These are phyloP conservation scores for Spisula subtruncata DNA, from an alignment of 2,888 invertebrate species.

Conservation along the genomic window DNA sequence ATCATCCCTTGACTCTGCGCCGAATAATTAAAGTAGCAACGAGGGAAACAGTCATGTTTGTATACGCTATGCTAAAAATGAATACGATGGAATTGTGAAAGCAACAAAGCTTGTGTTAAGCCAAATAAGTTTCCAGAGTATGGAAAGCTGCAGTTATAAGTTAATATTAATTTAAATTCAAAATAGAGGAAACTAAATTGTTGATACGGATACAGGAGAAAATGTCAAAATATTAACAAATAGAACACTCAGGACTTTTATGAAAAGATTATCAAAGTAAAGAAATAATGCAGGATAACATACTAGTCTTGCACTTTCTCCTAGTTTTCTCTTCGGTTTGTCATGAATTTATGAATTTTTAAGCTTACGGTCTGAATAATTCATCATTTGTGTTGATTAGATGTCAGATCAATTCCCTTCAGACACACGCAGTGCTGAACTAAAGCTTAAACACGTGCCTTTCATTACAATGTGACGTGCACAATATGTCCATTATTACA, in stretches of 20 bases:
- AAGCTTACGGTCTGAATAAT: constrained; percentile 7
- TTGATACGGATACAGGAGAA: constrained; percentile 19
- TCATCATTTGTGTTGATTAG: background rate
- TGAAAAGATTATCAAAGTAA: constrained; percentile 10
- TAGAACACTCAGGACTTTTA: background rate
- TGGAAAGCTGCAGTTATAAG: background rate
- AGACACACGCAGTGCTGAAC: no score
- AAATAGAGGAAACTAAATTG: no score
- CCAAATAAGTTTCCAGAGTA: background rate
- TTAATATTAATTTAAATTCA: background rate
- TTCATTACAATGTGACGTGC: no score
- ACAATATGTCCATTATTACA: no score
- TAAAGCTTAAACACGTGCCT: background rate
- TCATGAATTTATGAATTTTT: no score
- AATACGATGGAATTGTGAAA: no score
- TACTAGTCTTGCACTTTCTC: background rate
- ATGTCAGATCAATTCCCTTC: background rate
- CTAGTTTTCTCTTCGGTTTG: background rate
- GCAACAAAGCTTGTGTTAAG: no score
- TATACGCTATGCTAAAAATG: no score
- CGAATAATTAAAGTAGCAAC: no score
- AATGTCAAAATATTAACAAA: no score
- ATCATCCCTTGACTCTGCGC: no score
- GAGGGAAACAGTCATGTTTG: no score
- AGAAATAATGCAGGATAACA: background rate